Evolutionary conservation across 2,113 vertebrate species (phyloP).

Genomic region (Calonectris borealis): DNA sequence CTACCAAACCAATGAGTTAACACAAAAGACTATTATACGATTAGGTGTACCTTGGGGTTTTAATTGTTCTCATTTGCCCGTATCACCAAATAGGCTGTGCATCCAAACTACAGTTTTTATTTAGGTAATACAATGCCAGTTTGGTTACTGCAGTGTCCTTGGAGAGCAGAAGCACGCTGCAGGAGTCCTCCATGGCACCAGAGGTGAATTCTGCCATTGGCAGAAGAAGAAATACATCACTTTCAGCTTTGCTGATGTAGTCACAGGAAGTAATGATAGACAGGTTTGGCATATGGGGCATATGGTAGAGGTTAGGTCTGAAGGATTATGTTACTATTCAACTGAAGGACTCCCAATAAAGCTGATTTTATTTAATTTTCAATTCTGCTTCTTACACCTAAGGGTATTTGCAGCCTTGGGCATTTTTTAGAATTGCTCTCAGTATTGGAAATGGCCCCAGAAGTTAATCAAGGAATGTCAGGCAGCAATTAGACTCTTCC

Average conservation of each 20-base stretch:
- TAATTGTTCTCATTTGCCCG: not conserved
- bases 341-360: not conserved
- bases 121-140: not conserved
- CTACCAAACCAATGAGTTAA: not conserved
- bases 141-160: not conserved
- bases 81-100: not conserved
- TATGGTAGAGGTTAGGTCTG: not conserved
- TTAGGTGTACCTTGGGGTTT: not conserved
- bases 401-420: not conserved
- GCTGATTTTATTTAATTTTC: not conserved
- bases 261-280: not conserved
- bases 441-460: not conserved
- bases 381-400: not conserved
- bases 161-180: not conserved
- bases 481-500: not conserved
- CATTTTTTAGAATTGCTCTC: not conserved
- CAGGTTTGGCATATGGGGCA: not conserved
- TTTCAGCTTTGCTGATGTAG: not conserved
- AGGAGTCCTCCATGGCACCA: not conserved
- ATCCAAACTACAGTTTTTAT: not conserved
- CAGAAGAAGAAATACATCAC: not conserved
- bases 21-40: not conserved
- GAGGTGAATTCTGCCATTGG: not conserved
- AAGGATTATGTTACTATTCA: not conserved
- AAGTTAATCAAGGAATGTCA: not conserved